Evolutionary conservation across 1,140 invertebrate species (phyloP), one percentile per base, ranked within the genome.

Genomic region (Bombus confusus): DNA sequence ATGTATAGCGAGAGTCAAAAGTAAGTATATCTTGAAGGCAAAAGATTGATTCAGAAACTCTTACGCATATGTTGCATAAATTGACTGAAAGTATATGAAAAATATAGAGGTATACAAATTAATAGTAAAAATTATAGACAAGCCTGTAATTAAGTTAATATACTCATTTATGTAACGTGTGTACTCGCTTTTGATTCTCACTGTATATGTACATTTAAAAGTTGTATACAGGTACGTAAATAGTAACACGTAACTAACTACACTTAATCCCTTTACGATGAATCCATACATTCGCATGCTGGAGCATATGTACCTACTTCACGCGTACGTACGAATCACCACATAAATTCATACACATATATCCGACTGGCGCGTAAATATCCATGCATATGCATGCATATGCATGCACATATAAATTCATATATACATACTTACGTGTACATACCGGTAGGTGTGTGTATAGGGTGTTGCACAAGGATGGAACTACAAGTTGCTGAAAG

Each of bases 321-420:
- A 57, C 79, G n/a, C 62, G 75, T 68, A 79, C 18, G 18, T 37
- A 79, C 86, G 77, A 74, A 75, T 68, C 52, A 28, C 31, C 74
- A 74, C 86, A 87, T 86, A 77, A 64, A 84, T 82, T 87, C 80
- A 75, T 82, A 83, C 72, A 75, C 59, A 83, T 75, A 66, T 81
- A 81, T 74, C 69, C 69, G n/a, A 39, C 10, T n/a, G 2, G 12
- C 52, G 37, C 80, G 80, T 82, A 82, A 82, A 83, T 83, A 83
- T 83, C 41, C 72, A 83, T 79, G 39, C 64, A 79, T 62, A 62
- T 13, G 39, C 39, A 64, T 47, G 52, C 47, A 71, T 69, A 69
- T 68, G 64, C 64, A 80, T 80, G 77, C 64, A 47, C 47, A 39
- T 59, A 72, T 81, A 72, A 77, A 77, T 77, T 77, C 75, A 62